Percentiles rank a stretch among this genome's conserved stretches.
These are phyloP conservation scores for Clinocottus analis DNA, from an alignment of 2,113 vertebrate species.

Conservation along the genomic window DNA sequence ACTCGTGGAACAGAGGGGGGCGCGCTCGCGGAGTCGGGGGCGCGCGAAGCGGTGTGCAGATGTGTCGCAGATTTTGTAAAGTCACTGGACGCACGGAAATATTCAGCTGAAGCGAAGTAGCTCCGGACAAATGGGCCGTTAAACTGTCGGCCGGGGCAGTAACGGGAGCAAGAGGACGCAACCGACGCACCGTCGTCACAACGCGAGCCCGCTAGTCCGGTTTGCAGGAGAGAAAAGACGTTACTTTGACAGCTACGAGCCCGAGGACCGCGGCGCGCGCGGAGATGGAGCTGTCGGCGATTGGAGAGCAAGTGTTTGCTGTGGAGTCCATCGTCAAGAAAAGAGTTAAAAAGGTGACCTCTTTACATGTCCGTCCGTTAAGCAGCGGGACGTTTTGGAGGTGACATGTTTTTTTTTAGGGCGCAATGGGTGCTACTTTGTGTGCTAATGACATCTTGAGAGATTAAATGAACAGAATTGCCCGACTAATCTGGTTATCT, in stretches of 20 bases:
- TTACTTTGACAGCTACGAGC: conserved; percentile 54
- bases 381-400: not conserved
- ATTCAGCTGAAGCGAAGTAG: conserved; percentile 60
- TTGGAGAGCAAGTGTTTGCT: conserved; percentile 98
- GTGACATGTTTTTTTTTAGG: not conserved
- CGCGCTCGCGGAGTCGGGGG: conserved; percentile 43
- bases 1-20: conserved; percentile 10
- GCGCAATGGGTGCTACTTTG: conserved; percentile 44
- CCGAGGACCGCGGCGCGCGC: conserved; percentile 38
- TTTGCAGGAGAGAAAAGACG: conserved; percentile 37
- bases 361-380: too few relatives aligned
- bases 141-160: conserved; percentile 43
- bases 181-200: conserved; percentile 1
- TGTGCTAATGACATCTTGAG: conserved; percentile 38
- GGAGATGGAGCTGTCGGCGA: conserved; percentile 96
- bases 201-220: conserved; percentile 40
- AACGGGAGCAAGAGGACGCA: not conserved
- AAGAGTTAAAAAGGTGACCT: conserved; percentile 91
- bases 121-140: conserved; percentile 35
- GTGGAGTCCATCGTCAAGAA: conserved; percentile 96
- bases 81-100: conserved; percentile 74
- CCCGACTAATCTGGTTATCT: conserved; percentile 52
- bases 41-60: conserved; percentile 81
- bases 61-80: conserved; percentile 88
- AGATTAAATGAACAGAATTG: conserved; percentile 38